Base-by-base conservation (phyloP, 2,797 vertebrate genomes). In the Emydoidea blandingii region DNA sequence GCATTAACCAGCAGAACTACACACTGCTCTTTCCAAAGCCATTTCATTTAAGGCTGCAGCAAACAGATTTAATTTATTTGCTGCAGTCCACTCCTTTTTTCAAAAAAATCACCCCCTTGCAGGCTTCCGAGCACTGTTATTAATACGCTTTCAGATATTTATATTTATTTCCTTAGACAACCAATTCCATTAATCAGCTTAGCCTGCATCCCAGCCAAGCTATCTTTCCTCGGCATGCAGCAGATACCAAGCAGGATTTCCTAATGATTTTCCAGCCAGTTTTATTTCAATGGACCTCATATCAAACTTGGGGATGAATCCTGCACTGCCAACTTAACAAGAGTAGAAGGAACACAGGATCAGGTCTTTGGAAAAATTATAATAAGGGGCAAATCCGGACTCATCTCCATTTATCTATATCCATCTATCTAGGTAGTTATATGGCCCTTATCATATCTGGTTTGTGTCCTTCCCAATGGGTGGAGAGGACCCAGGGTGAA, bases 121-220 rank as follows among this genome's bases (percentile, higher is more conserved):
- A 91, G 54, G 68, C 83, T 92, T 72, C 93, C 2, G 0, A 92
- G 59, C 15, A 50, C 25, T 85, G 65, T 85, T 93, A 79, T 88
- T 97, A 94, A 88, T 80, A 83, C 1, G 1, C 44, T 95, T 85
- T 94, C 62, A 84, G 87, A 65, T 88, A 91, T 44, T 76, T 96
- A 1, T 91, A 94, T 96, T 97, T 95, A 93, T 89, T 97, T 82
- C 34, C 83, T 94, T 87, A 79, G 81, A 91, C 83, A 95, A 95
- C 90, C 87, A 95, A 89, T 94, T 92, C 86, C 91, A 65, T 83
- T 89, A 91, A 92, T 94, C 88, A 89, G 78, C 90, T 95, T 84
- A 92, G 56, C 62, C 91, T 92, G 93, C 57, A 34, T 47, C 37
- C 74, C 59, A 90, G 65, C 50, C 81, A 96, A 90, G 79, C 50